Evolutionary conservation across 2,888 invertebrate species (phyloP).

Genomic region (Lymantria dispar): DNA sequence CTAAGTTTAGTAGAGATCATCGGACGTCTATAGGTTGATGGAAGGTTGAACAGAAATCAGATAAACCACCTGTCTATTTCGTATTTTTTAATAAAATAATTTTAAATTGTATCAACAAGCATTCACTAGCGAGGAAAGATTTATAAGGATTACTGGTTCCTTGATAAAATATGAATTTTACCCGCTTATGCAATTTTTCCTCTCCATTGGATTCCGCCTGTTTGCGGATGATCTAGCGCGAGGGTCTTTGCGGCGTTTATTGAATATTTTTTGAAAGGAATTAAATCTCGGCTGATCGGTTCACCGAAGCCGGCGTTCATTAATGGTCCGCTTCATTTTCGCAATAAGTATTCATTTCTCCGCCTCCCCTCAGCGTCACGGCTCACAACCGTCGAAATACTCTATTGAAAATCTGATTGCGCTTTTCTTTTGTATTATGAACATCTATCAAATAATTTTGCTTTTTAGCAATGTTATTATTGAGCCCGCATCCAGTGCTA

Average conservation of each 20-base stretch:
- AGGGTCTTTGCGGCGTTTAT: constrained; percentile 60
- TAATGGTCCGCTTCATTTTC: constrained; percentile 74
- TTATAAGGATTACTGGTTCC: constrained; percentile 32
- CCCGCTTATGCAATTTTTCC: constrained; percentile 53
- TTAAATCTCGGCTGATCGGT: constrained; percentile 66
- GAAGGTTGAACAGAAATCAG: not conserved
- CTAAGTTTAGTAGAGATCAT: too few species aligned
- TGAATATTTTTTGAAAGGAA: constrained; percentile 75
- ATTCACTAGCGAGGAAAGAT: constrained; percentile 25
- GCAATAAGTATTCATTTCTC: constrained; percentile 79
- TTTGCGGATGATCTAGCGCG: constrained; percentile 51
- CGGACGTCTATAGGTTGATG: too few species aligned
- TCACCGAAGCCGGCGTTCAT: constrained; percentile 63
- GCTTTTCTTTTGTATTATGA: constrained; percentile 74
- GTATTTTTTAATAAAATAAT: constrained; percentile 8
- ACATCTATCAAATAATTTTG: constrained; percentile 66
- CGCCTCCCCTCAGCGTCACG: constrained; percentile 33
- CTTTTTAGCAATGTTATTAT: constrained; percentile 58
- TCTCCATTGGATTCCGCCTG: constrained; percentile 49
- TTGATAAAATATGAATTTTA: constrained; percentile 34
- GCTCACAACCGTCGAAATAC: constrained; percentile 35
- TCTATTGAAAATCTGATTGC: constrained; percentile 77
- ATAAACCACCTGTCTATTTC: constrained; percentile 2
- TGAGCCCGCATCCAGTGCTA: constrained; percentile 53
- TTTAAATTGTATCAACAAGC: constrained; percentile 19